Percentiles rank a stretch among this genome's conserved stretches.
phyloP scores from a whole-genome alignment of 2,113 vertebrate species.

The Pollachius pollachius region DNA sequence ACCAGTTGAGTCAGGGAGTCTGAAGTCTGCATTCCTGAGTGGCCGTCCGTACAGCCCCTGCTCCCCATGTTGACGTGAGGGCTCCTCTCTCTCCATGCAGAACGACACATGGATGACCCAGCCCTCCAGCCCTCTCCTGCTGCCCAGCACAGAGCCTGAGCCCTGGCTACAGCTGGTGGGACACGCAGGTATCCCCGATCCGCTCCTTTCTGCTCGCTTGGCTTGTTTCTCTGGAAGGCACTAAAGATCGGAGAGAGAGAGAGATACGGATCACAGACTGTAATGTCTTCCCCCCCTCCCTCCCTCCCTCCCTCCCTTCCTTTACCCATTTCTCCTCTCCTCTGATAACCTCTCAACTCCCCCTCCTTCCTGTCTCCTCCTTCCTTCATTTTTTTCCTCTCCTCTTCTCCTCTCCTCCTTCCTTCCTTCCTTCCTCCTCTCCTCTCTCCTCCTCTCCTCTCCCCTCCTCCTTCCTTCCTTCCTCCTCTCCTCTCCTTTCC shows the following conservation, averaged over 20 bases:
- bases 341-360: neutral
- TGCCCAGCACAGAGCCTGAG: conserved; percentile 76
- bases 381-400: too few species aligned
- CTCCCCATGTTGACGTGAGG: neutral
- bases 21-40: conserved; percentile 45
- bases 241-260: neutral
- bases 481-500: too few species aligned
- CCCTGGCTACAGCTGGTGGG: conserved; percentile 85
- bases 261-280: too few species aligned
- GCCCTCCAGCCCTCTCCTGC: conserved; percentile 73
- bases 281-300: too few species aligned
- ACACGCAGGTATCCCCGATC: conserved; percentile 75
- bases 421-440: too few species aligned
- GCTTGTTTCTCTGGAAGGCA: neutral
- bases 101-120: conserved; percentile 77
- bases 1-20: conserved; percentile 35
- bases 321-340: neutral
- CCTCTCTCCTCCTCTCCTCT: neutral
- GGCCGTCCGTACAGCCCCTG: conserved; percentile 6
- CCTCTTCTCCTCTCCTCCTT: too few species aligned
- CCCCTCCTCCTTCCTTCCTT: too few species aligned
- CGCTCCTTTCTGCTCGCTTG: neutral
- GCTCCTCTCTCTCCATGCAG: conserved; percentile 48
- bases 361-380: too few species aligned
- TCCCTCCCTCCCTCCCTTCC: too few species aligned